Conservation (phyloP, 2,888 invertebrate genomes). For the Leptura quadrifasciata region DNA sequence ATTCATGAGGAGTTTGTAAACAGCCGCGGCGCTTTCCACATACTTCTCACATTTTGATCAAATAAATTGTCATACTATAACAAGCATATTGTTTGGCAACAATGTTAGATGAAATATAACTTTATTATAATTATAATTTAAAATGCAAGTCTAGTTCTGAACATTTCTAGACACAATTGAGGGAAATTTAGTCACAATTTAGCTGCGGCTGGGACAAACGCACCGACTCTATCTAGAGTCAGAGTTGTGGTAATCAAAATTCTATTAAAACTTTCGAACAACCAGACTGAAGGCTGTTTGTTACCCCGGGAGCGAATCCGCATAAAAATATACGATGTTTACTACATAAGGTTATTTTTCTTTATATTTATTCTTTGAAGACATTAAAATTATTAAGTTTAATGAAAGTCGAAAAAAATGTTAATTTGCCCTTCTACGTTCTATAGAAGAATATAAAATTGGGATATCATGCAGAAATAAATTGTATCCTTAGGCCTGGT, state of each 20-base stretch:
- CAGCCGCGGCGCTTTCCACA: background rate
- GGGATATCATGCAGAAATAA: too few relatives aligned
- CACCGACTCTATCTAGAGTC: slow-evolving; percentile 10
- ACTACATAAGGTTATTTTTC: background rate
- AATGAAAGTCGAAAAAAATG: background rate
- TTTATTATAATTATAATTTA: slow-evolving; percentile 36
- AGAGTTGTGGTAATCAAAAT: slow-evolving; percentile 35
- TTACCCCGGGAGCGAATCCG: slow-evolving; percentile 1
- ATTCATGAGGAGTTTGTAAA: background rate
- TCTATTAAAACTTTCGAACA: slow-evolving; percentile 37
- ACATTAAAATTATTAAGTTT: background rate
- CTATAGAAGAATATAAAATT: too few relatives aligned
- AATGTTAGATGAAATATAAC: slow-evolving; percentile 22
- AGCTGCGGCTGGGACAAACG: slow-evolving; percentile 28
- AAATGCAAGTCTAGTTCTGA: slow-evolving; percentile 30
- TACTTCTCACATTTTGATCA: slow-evolving; percentile 3
- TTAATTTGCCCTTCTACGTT: background rate
- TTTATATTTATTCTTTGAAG: background rate
- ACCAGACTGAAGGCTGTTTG: slow-evolving; percentile 23
- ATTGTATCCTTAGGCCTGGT: too few relatives aligned
- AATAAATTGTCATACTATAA: slow-evolving; percentile 8
- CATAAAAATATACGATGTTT: slow-evolving; percentile 5
- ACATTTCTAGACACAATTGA: slow-evolving; percentile 19
- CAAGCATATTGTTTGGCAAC: slow-evolving; percentile 32
- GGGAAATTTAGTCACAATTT: slow-evolving; percentile 35